A percentile compares a stretch with the other conserved stretches of the same genome.
Conservation (phyloP, 2,113 vertebrate genomes). For the Perca flavescens region DNA sequence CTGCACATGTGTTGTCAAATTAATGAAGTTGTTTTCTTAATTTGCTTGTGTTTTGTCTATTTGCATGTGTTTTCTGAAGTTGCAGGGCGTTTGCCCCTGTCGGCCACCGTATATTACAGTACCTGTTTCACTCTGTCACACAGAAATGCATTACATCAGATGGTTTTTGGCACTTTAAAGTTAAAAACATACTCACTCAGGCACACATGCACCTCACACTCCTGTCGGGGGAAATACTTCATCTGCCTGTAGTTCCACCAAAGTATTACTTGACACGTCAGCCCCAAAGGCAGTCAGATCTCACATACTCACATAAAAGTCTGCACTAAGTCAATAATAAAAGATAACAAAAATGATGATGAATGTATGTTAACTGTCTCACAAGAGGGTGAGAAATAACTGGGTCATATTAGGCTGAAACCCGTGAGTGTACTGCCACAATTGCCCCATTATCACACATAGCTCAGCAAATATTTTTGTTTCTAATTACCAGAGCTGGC, state of each 20-base stretch:
- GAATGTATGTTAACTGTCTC: background rate
- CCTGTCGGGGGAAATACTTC: conserved; percentile 18
- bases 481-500: conserved; percentile 64
- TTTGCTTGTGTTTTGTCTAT: no score
- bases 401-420: conserved; percentile 34
- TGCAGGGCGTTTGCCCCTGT: no score
- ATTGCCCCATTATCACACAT: conserved; percentile 62
- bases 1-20: no score
- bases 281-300: conserved; percentile 53
- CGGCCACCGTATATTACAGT: no score
- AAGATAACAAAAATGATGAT: background rate
- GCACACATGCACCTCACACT: conserved; percentile 31
- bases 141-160: background rate
- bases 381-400: conserved; percentile 22
- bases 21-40: no score
- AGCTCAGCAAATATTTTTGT: conserved; percentile 42
- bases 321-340: background rate
- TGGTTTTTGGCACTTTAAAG: background rate
- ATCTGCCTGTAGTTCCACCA: conserved; percentile 41
- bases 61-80: no score
- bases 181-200: conserved; percentile 41
- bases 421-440: conserved; percentile 37
- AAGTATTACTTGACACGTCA: conserved; percentile 35
- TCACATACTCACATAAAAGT: conserved; percentile 50
- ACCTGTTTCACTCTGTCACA: background rate